Percentiles rank a stretch among this genome's conserved stretches.
Conservation (phyloP, 2,797 vertebrate genomes). For the Clarias laeviceps region DNA sequence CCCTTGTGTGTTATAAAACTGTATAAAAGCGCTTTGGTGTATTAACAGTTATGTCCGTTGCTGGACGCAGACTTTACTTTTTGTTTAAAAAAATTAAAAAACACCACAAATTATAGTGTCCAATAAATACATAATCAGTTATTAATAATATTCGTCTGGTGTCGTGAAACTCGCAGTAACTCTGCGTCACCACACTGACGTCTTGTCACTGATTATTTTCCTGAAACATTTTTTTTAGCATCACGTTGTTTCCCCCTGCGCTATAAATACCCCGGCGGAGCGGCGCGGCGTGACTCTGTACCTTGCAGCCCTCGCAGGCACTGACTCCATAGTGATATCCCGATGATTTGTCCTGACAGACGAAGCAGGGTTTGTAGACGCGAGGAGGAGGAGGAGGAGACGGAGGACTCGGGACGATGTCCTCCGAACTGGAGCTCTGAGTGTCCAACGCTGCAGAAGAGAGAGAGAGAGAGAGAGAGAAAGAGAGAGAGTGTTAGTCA, state of each 20-base stretch:
- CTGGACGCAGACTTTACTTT: neutral
- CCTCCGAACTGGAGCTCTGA: slow-evolving; percentile 86
- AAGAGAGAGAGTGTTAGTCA: slow-evolving; percentile 59
- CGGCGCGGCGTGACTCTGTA: slow-evolving; percentile 57
- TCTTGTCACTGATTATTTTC: too few species aligned
- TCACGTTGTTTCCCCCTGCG: neutral
- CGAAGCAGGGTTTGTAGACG: slow-evolving; percentile 87
- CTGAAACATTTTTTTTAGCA: neutral
- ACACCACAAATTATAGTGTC: neutral
- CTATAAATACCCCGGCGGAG: neutral
- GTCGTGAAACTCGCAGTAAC: too few species aligned
- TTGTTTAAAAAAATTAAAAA: too few species aligned
- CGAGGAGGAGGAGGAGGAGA: slow-evolving; percentile 77
- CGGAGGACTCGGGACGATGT: slow-evolving; percentile 83
- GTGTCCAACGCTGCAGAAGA: slow-evolving; percentile 82
- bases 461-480: slow-evolving; percentile 30
- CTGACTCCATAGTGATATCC: slow-evolving; percentile 89
- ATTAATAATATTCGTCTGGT: too few species aligned
- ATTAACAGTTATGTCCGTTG: too few species aligned
- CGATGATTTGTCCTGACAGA: slow-evolving; percentile 86
- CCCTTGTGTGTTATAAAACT: too few species aligned
- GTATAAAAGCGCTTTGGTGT: too few species aligned
- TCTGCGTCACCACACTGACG: too few species aligned
- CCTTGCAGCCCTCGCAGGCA: slow-evolving; percentile 88
- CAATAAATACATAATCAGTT: neutral